These are phyloP conservation scores for Cotesia congregata DNA, from an alignment of 2,888 invertebrate species.

Conservation along the genomic window DNA sequence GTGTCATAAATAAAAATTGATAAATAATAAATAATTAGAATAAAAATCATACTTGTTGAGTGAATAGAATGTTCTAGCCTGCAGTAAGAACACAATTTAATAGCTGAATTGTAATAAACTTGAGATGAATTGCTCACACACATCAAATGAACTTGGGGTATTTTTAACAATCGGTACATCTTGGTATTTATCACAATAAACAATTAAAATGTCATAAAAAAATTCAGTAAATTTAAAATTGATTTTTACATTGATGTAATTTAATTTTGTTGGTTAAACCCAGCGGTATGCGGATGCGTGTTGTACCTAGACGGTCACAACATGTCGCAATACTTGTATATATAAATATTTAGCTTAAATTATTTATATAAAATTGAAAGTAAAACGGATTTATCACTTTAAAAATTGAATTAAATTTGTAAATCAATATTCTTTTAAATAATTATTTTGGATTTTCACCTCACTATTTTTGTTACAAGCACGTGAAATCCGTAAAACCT, in stretches of 20 bases:
- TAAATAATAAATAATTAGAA: constrained; percentile 7
- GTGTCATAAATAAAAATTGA: background rate
- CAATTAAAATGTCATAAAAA: background rate
- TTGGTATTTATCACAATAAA: constrained; percentile 18
- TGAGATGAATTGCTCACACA: constrained; percentile 45
- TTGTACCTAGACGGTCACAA: no score
- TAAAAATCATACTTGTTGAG: constrained; percentile 52
- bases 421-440: background rate
- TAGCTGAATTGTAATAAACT: constrained; percentile 44
- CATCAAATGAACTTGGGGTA: constrained; percentile 43
- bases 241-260: background rate
- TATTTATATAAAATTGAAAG: background rate
- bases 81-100: constrained; percentile 57
- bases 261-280: background rate
- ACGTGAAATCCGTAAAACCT: no score
- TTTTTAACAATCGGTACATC: constrained; percentile 57
- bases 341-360: background rate
- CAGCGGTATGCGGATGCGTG: background rate
- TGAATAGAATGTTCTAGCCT: constrained; percentile 53
- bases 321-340: no score
- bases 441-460: constrained; percentile 4
- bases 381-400: background rate
- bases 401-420: background rate
- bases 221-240: background rate
- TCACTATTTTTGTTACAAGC: no score